phyloP scores from a whole-genome alignment of 1,140 invertebrate species.

The Physella acuta region DNA sequence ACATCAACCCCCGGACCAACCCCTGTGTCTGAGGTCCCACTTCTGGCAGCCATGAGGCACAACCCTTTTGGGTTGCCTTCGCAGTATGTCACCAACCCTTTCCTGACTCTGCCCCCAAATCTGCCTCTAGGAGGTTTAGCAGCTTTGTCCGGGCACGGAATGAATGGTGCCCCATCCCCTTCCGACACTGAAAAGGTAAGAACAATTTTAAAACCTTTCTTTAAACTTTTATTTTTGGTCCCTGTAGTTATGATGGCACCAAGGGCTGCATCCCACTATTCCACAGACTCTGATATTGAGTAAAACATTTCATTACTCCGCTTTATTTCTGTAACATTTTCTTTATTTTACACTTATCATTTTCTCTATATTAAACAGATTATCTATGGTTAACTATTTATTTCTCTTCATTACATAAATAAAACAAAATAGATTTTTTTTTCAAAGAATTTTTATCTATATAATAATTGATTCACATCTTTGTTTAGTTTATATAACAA shows the following conservation, averaged over 20 bases:
- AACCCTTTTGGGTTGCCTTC: constrained; percentile 44
- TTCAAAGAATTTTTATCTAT: no score
- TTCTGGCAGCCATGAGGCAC: constrained; percentile 35
- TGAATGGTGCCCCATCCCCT: constrained; percentile 45
- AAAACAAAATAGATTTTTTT: no score
- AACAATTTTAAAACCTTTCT: neutral
- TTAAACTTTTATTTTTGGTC: neutral
- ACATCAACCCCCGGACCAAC: constrained; percentile 24
- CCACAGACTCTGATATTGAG: neutral
- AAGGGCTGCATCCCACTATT: neutral
- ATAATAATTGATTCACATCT: no score
- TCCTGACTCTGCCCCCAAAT: constrained; percentile 40
- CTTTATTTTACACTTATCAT: no score
- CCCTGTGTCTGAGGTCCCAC: constrained; percentile 32
- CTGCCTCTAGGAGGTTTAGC: constrained; percentile 41
- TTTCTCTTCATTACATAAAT: no score
- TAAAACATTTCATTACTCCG: no score
- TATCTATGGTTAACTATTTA: no score
- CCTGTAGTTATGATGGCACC: neutral
- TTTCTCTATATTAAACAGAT: no score
- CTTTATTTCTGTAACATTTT: no score
- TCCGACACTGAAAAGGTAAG: constrained; percentile 45
- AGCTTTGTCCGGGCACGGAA: constrained; percentile 30
- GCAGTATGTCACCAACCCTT: constrained; percentile 47
- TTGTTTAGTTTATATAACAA: no score